Evolutionary conservation across 2,797 vertebrate species (phyloP).

Genomic region (Sebastes kiyomatsui): DNA sequence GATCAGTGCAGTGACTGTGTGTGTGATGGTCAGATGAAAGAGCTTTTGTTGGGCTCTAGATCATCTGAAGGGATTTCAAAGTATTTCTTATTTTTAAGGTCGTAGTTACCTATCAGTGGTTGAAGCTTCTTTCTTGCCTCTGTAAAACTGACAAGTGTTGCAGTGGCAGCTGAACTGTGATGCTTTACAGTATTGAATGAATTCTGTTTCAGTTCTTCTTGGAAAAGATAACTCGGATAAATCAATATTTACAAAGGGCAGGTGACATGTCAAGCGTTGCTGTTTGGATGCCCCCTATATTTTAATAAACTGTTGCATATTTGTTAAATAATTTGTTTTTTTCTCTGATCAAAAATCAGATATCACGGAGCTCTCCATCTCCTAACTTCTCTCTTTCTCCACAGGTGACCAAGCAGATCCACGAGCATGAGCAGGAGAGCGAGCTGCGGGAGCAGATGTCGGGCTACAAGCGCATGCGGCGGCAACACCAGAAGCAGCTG

Average conservation of each 20-base stretch:
- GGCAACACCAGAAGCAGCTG: constrained; percentile 99
- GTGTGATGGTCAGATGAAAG: constrained; percentile 41
- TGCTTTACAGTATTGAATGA: neutral
- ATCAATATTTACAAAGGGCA: neutral
- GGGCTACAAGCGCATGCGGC: constrained; percentile 99
- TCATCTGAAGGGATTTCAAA: constrained; percentile 6
- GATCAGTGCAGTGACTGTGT: constrained; percentile 16
- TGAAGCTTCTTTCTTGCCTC: neutral
- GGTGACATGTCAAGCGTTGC: neutral
- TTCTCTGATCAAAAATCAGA: neutral
- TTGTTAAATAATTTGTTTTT: neutral
- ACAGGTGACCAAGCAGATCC: constrained; percentile 99
- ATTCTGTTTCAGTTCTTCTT: neutral
- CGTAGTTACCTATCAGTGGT: neutral
- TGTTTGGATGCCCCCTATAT: neutral
- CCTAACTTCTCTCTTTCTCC: neutral
- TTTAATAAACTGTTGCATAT: neutral
- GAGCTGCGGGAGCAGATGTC: constrained; percentile 99
- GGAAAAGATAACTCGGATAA: neutral
- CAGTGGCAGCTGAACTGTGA: neutral
- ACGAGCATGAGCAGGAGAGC: constrained; percentile 99
- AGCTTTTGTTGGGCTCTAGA: constrained; percentile 47
- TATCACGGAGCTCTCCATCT: neutral
- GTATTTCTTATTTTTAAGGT: neutral
- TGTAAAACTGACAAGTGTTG: neutral